Base-by-base conservation (phyloP, 2,797 vertebrate genomes). In the Galago senegalensis region DNA sequence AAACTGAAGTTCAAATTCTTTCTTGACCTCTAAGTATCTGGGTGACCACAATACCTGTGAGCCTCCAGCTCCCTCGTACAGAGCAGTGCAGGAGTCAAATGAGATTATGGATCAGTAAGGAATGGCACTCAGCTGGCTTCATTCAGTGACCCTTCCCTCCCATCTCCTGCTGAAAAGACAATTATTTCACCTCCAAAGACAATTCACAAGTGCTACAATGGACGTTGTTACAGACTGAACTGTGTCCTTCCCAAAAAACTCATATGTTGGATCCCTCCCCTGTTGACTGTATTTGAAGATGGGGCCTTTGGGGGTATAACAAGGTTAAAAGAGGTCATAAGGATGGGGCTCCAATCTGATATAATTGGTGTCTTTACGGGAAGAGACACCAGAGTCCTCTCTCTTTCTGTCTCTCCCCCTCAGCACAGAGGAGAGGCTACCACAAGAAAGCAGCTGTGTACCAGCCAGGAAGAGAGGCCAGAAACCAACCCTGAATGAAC, bases 301-400 rank as follows among this genome's bases (percentile, higher is more conserved):
- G 49, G 43, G 31, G 23, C 23, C 40, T 27, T 90, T 73, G 43
- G 5, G 14, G 13, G 72, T n/a, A 29, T 43, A 87, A 82, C 49
- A 76, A 93, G 56, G 86, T 81, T 85, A 84, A 92, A 85, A 61
- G 76, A 70, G 72, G n/a, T 73, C 83, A 40, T 56, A 53, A 49
- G 69, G 65, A 16, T 34, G 34, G n/a, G 29, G 29, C 13, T 43
- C 34, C 56, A 75, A 63, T 91, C 49, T 63, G 34, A 82, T 40
- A 79, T 21, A 27, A 85, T 21, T 72, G 21, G 5, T 89, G 12
- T 70, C 34, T 63, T 89, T 93, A 65, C 18, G 77, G 93, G 56
- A 92, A 58, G 40, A 34, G 16, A 88, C 7, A 31, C 7, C 31
- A 65, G 40, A 61, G 29, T 4, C 56, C 29, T 60, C 43, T 31